These are phyloP conservation scores for Balanococcus diminutus DNA, from an alignment of 2,888 invertebrate genomes.

Conservation along the genomic window DNA sequence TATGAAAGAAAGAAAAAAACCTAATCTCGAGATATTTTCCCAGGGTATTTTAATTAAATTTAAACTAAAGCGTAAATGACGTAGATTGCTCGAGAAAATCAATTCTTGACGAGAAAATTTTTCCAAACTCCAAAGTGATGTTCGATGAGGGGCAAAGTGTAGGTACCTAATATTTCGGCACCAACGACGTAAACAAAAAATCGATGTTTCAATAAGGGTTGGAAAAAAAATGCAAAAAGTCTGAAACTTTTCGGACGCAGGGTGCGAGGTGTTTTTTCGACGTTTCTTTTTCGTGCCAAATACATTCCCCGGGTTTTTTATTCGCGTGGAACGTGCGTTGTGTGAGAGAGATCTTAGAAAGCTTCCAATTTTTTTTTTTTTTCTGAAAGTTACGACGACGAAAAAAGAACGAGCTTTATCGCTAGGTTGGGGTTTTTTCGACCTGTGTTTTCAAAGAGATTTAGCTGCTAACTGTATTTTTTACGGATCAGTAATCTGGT, in stretches of 20 bases:
- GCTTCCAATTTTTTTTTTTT: background rate
- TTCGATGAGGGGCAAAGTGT: background rate
- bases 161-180: too few species aligned
- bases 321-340: background rate
- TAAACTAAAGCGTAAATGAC: too few species aligned
- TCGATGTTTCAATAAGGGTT: background rate
- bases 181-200: background rate
- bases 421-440: too few species aligned
- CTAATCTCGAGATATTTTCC: too few species aligned
- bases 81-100: too few species aligned
- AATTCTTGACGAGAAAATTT: background rate
- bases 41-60: background rate
- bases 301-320: background rate
- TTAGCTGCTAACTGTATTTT: background rate
- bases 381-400: background rate
- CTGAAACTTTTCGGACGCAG: background rate
- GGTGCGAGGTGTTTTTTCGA: background rate
- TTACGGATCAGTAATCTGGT: background rate
- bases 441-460: too few species aligned
- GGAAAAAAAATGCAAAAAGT: background rate
- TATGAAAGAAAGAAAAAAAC: too few species aligned
- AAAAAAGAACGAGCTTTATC: too few species aligned
- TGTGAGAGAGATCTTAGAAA: too few species aligned
- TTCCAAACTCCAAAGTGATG: background rate
- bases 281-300: background rate